Evolutionary conservation across 1,140 invertebrate species (phyloP), one percentile per base, ranked within the genome.

Genomic region (Drosophila nebulosa): DNA sequence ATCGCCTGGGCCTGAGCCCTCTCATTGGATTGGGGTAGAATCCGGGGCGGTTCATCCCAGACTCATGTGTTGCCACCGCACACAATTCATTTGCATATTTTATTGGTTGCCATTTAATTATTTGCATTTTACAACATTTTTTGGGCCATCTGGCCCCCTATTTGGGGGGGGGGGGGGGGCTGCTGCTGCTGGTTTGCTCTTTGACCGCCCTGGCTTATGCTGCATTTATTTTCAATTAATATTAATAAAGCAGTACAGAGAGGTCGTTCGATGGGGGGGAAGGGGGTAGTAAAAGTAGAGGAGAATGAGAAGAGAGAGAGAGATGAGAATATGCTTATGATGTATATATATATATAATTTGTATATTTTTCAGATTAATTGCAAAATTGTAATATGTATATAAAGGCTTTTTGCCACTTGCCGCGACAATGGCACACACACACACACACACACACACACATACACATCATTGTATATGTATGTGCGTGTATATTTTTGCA

Each of bases 161-260:
- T 4, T 30, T 30, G 27, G 27, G 6, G 27, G 27, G 2, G 27
- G 4, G 18, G 21, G 14, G 27, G 36, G 14, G 27, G 52, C n/a
- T 18, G 24, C 7, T 9, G 52, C 6, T 60, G 27, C 27, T 73
- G n/a, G 39, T 21, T 66, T 79, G 75, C 62, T 63, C 39, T 79
- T 75, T 84, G 75, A 66, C 67, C 79, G 68, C 46, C 59, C 58
- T 68, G 69, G 76, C 79, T 84, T 84, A 86, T 81, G 74, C 63
- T 83, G 83, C 71, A 88, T 88, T 88, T 88, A 88, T 88, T 88
- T 86, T 88, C 78, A 88, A 88, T 88, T 88, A 88, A 88, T 88
- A 88, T 88, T 88, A 83, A 88, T 83, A 88, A 79, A 76, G 83
- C 83, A 35, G 35, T 24, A 10, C 14, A 14, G 27, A 14, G 27